Evolutionary conservation across 1,140 invertebrate species (phyloP).

Genomic region (Hesperophylax magnus): DNA sequence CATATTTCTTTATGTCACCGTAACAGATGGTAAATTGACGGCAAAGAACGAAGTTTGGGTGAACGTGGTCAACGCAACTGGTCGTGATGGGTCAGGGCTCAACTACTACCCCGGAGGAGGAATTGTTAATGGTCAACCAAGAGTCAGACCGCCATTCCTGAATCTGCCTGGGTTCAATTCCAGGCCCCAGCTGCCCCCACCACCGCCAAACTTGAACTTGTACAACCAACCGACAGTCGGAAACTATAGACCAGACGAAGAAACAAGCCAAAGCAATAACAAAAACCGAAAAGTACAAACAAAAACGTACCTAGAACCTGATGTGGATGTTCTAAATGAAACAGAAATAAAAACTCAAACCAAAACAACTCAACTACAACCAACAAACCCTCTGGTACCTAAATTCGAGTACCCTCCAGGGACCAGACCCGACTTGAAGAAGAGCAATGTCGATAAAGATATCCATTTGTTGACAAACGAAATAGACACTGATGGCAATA

Average conservation of each 20-base stretch:
- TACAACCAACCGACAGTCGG: constrained; percentile 9
- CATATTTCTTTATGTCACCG: constrained; percentile 80
- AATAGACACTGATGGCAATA: constrained; percentile 14
- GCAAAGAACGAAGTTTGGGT: constrained; percentile 82
- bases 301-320: constrained; percentile 54
- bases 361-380: constrained; percentile 58
- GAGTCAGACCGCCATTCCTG: constrained; percentile 62
- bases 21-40: constrained; percentile 76
- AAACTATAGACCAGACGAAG: constrained; percentile 31
- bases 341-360: constrained; percentile 56
- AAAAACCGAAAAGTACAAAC: constrained; percentile 50
- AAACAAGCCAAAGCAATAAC: constrained; percentile 31
- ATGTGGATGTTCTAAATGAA: constrained; percentile 40
- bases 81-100: constrained; percentile 10
- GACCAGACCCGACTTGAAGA: constrained; percentile 35
- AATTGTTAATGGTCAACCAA: constrained; percentile 51
- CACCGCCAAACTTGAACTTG: constrained; percentile 49
- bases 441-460: constrained; percentile 3
- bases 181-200: constrained; percentile 55
- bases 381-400: constrained; percentile 57
- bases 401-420: constrained; percentile 37
- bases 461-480: constrained; percentile 31
- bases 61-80: constrained; percentile 69
- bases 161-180: constrained; percentile 60
- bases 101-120: constrained; percentile 54